phyloP scores from a whole-genome alignment of 2,888 invertebrate species.

The Aelia acuminata region DNA sequence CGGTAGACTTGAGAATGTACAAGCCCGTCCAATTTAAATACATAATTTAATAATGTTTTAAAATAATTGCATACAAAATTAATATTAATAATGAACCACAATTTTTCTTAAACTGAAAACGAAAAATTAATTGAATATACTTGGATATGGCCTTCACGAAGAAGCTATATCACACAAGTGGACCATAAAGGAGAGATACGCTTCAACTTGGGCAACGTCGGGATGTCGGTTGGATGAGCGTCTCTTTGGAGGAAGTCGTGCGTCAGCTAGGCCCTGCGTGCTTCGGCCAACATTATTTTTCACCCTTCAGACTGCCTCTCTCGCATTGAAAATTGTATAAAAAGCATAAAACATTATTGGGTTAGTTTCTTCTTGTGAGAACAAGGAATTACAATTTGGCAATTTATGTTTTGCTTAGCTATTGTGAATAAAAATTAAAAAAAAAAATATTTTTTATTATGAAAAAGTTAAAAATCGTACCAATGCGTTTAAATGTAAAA shows the following conservation, averaged over 20 bases:
- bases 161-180: background rate
- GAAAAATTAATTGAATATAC: background rate
- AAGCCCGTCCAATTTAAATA: too few species aligned
- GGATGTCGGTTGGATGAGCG: background rate
- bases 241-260: constrained; percentile 3
- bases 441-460: too few species aligned
- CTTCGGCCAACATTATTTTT: background rate
- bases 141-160: background rate
- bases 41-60: too few species aligned
- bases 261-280: background rate
- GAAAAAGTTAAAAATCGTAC: too few species aligned
- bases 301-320: background rate
- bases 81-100: too few species aligned
- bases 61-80: too few species aligned
- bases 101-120: too few species aligned
- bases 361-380: background rate
- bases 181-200: background rate
- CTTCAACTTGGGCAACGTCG: background rate
- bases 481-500: too few species aligned
- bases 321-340: background rate
- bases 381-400: background rate
- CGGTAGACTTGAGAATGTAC: too few species aligned
- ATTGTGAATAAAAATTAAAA: background rate
- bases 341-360: background rate
- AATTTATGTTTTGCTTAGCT: background rate